Percentiles rank a stretch among this genome's conserved stretches.
phyloP scores from a whole-genome alignment of 1,140 invertebrate genomes.

The Grapholita molesta region DNA sequence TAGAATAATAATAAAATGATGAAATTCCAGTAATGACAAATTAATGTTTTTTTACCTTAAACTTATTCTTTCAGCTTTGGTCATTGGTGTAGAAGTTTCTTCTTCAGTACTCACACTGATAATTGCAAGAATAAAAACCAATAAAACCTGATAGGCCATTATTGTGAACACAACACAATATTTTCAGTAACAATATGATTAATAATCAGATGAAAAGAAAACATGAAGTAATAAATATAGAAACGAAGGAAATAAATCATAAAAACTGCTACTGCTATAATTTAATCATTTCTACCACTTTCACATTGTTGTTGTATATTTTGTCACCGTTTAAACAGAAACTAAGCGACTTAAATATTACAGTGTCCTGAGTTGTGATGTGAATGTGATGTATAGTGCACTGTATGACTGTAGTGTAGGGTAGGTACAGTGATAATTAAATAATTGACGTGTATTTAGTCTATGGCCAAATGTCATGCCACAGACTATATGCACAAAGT shows the following conservation, averaged over 20 bases:
- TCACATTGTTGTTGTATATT: neutral
- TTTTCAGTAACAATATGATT: conserved; percentile 43
- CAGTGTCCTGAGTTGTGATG: conserved; percentile 1
- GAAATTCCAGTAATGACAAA: neutral
- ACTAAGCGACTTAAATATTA: neutral
- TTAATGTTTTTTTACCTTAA: conserved; percentile 44
- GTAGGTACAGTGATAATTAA: neutral
- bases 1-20: neutral
- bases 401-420: too few relatives aligned
- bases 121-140: conserved; percentile 61
- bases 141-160: conserved; percentile 58
- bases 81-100: conserved; percentile 44
- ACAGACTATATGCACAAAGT: neutral
- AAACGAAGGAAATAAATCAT: neutral
- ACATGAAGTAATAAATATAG: neutral
- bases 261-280: neutral
- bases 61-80: conserved; percentile 51
- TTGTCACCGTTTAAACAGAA: neutral
- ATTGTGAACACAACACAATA: conserved; percentile 51
- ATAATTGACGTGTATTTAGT: conserved; percentile 15
- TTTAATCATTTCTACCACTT: neutral
- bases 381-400: neutral
- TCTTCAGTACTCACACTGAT: conserved; percentile 65
- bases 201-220: conserved; percentile 26
- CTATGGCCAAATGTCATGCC: neutral